Base-by-base conservation (phyloP, 2,113 vertebrate genomes). In the Malurus alboscapulatus region DNA sequence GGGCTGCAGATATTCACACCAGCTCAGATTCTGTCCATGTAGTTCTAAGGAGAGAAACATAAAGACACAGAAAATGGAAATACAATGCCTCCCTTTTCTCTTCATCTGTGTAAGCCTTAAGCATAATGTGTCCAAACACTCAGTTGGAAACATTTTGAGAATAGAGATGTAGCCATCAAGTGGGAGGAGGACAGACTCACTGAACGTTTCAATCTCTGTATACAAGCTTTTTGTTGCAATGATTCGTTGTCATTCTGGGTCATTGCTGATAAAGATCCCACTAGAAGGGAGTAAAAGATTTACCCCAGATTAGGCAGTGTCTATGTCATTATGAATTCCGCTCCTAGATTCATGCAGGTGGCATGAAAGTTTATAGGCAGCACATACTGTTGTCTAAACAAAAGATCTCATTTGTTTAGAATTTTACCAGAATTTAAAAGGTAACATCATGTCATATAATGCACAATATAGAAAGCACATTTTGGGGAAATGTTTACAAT, bases 161-260 rank as follows among this genome's bases (percentile, higher is more conserved):
- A 76, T 29, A 93, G 22, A 87, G 40, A 72, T 1, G 5, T 67
- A 90, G 27, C 48, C 66, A 88, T 87, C 73, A 74, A 78, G 54
- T 78, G 57, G 66, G 79, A 96, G 63, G 87, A 86, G 57, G 61
- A 63, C 61, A 87, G 44, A 44, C 72, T 86, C 72, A 63, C 51
- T 84, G 57, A 84, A 72, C 0, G 1, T 86, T 93, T 90, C 42
- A 71, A 40, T 82, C 40, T 72, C 73, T 87, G 7, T 45, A 8
- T 36, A 61, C 2, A 4, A 84, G 58, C 11, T 86, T 84, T 93
- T 96, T 92, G 59, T 93, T 91, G 89, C 86, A 79, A 14, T 84
- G 73, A 92, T 74, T 81, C 73, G 30, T 76, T 93, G 73, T 88
- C 76, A 90, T 92, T 96, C 90, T 87, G 88, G 88, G 84, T 96